A percentile compares a stretch with the other conserved stretches of the same genome.
Conservation (phyloP, 2,888 invertebrate species). For the Abscondita cerata region DNA sequence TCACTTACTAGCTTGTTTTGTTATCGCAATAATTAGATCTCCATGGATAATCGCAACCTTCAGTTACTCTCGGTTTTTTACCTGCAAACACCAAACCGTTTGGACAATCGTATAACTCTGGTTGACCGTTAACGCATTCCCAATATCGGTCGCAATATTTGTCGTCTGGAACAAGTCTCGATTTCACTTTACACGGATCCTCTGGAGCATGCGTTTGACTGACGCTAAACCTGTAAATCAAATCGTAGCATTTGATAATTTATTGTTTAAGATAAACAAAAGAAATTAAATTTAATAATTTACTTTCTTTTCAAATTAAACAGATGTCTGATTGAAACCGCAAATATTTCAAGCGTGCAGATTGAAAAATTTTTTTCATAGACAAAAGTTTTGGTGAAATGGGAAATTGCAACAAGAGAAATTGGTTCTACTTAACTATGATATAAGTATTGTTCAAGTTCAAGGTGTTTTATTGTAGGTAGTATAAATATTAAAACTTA, state of each 20-base stretch:
- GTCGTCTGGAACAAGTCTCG: constrained; percentile 76
- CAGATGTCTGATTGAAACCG: no score
- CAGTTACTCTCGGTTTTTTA: constrained; percentile 85
- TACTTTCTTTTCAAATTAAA: no score
- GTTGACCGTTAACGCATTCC: constrained; percentile 86
- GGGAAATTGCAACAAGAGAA: no score
- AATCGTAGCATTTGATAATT: background rate
- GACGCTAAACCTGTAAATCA: constrained; percentile 42
- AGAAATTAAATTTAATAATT: no score
- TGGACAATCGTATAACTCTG: constrained; percentile 87
- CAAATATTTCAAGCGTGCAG: no score
- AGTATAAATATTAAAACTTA: no score
- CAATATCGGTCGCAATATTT: constrained; percentile 85
- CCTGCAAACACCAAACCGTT: constrained; percentile 91
- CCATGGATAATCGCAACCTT: constrained; percentile 91
- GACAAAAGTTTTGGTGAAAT: no score
- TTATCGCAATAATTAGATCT: constrained; percentile 86
- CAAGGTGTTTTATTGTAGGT: no score
- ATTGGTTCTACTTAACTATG: no score
- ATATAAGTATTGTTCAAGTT: no score
- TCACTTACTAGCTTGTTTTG: constrained; percentile 77
- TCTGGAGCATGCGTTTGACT: constrained; percentile 62
- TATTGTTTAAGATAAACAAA: no score
- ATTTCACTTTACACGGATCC: constrained; percentile 84
- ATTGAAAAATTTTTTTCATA: no score